Evolutionary conservation across 2,113 vertebrate genomes (phyloP).

Genomic region (Aphyosemion australe): DNA sequence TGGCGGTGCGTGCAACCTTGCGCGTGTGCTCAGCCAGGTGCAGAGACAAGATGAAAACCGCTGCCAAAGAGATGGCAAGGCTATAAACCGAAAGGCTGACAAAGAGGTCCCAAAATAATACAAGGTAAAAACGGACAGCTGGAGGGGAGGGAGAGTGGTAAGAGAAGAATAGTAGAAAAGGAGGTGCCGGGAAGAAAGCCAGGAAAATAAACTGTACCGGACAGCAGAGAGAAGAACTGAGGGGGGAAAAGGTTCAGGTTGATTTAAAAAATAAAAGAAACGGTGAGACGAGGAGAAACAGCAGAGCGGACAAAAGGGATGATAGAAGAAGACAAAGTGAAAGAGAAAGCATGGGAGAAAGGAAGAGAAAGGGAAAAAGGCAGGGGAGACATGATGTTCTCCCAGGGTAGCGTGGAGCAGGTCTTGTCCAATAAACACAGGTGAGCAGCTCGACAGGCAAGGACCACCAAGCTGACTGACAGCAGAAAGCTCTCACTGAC

Average conservation of each 20-base stretch:
- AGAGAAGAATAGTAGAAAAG: conserved; percentile 35
- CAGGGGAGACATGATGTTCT: conserved; percentile 69
- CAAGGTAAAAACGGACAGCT: conserved; percentile 62
- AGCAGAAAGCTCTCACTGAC: conserved; percentile 78
- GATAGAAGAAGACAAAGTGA: conserved; percentile 49
- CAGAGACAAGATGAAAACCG: conserved; percentile 60
- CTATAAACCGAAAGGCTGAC: conserved; percentile 53
- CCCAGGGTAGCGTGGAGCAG: conserved; percentile 68
- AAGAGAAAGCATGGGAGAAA: conserved; percentile 64
- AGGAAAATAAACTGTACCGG: conserved; percentile 44
- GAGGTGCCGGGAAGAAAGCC: conserved; percentile 40
- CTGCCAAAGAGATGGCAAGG: conserved; percentile 38
- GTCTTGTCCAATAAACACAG: conserved; percentile 80
- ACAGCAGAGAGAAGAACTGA: conserved; percentile 51
- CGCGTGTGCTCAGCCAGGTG: conserved; percentile 70
- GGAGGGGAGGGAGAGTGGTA: conserved; percentile 40
- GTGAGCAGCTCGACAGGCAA: conserved; percentile 77
- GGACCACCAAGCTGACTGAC: conserved; percentile 82
- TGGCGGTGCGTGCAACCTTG: conserved; percentile 64
- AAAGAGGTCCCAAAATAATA: conserved; percentile 65
- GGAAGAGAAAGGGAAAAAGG: conserved; percentile 58
- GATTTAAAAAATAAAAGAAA: conserved; percentile 54
- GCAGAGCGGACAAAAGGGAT: conserved; percentile 41
- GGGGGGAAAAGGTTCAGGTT: conserved; percentile 46
- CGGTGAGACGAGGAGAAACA: conserved; percentile 60